phyloP scores from a whole-genome alignment of 2,888 invertebrate genomes.

The Aquatica leii region DNA sequence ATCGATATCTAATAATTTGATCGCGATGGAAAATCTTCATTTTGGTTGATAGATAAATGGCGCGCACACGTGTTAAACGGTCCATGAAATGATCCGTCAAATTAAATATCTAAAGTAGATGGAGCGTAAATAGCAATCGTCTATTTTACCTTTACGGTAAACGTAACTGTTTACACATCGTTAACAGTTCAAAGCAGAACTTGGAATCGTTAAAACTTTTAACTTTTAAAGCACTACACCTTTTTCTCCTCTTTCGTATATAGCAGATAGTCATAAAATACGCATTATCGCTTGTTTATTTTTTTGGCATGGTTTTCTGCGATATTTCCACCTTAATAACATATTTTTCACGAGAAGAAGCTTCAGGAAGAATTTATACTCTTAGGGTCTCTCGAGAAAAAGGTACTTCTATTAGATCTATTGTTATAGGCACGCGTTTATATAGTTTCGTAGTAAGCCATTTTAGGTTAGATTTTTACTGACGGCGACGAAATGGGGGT shows the following conservation, averaged over 20 bases:
- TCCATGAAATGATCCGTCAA: neutral
- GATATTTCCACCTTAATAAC: constrained; percentile 23
- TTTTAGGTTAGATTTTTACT: constrained; percentile 22
- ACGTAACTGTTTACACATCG: neutral
- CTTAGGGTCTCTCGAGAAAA: constrained; percentile 16
- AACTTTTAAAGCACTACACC: too few species aligned
- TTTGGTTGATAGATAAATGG: too few species aligned
- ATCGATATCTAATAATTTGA: too few species aligned
- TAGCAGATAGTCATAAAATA: too few species aligned
- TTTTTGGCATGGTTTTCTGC: constrained; percentile 8
- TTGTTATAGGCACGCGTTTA: constrained; percentile 22
- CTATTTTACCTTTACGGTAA: neutral
- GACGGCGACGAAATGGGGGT: constrained; percentile 14
- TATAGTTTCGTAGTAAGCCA: constrained; percentile 15
- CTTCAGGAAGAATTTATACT: constrained; percentile 20
- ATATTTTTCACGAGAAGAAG: constrained; percentile 19
- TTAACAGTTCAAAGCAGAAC: neutral
- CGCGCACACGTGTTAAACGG: neutral
- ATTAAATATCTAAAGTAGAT: neutral
- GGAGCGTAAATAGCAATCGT: too few species aligned
- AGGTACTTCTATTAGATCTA: constrained; percentile 26
- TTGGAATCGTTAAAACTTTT: too few species aligned
- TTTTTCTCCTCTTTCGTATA: too few species aligned
- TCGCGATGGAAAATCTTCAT: too few species aligned
- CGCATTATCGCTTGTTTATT: neutral